Evolutionary conservation across 2,113 vertebrate genomes (phyloP).

Genomic region (Tyto alba): DNA sequence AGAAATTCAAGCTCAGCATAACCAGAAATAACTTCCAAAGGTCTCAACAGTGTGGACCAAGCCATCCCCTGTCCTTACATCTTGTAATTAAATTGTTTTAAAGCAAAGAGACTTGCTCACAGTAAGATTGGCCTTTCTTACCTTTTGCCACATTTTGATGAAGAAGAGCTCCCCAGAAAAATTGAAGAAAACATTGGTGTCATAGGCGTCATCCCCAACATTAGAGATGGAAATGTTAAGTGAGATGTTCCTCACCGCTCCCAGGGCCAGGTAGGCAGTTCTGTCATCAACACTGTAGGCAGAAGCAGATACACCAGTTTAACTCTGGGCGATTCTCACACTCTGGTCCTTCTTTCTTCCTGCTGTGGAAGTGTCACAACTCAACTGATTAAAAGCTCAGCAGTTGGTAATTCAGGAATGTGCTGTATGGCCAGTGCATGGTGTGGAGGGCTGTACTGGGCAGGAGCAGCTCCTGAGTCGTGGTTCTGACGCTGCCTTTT

Average conservation of each 20-base stretch:
- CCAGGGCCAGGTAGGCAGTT: slow-evolving; percentile 86
- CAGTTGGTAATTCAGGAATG: not conserved
- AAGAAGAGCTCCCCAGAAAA: slow-evolving; percentile 95
- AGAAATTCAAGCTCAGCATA: not conserved
- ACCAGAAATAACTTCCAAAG: not conserved
- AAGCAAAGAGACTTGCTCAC: not conserved
- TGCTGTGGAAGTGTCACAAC: not conserved
- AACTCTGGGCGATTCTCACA: not conserved
- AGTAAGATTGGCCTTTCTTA: slow-evolving; percentile 58
- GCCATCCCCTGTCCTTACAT: not conserved
- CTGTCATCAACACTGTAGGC: slow-evolving; percentile 73
- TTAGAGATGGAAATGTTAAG: slow-evolving; percentile 92
- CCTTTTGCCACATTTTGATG: slow-evolving; percentile 99
- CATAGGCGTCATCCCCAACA: slow-evolving; percentile 91
- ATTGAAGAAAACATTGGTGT: slow-evolving; percentile 95
- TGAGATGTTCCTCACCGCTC: slow-evolving; percentile 92
- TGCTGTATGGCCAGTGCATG: not conserved
- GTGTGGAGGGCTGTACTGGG: not conserved
- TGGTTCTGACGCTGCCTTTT: not conserved
- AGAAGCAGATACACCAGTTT: slow-evolving; percentile 18
- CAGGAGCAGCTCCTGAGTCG: not conserved
- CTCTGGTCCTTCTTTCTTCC: not conserved
- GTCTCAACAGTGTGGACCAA: not conserved
- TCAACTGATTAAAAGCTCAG: not conserved
- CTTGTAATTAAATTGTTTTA: not conserved